Evolutionary conservation across 2,113 vertebrate species (phyloP).

Genomic region (Miniopterus natalensis): DNA sequence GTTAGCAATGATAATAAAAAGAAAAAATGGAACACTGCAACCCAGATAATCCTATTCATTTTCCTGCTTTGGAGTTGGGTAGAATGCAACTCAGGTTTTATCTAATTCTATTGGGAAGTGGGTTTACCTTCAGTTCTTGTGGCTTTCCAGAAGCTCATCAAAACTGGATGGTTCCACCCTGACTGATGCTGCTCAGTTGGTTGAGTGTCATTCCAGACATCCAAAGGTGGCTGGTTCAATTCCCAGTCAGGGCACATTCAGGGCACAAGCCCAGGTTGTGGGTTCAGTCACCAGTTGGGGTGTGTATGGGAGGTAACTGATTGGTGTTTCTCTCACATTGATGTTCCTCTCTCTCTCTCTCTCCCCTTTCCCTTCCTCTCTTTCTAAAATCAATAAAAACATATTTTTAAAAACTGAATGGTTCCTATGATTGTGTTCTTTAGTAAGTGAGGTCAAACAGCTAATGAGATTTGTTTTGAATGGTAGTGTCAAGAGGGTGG

Average conservation of each 20-base stretch:
- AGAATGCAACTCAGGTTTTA: background rate
- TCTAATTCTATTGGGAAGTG: background rate
- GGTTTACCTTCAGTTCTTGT: background rate
- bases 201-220: no score
- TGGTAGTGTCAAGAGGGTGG: background rate
- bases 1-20: background rate
- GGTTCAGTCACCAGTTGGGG: no score
- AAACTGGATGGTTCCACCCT: background rate
- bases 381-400: no score
- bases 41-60: background rate
- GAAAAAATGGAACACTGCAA: background rate
- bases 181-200: no score
- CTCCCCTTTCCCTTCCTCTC: no score
- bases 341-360: no score
- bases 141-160: background rate
- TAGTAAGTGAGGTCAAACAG: background rate
- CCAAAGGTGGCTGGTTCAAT: no score
- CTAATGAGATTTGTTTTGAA: conserved; percentile 15
- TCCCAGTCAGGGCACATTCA: no score
- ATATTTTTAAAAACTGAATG: background rate
- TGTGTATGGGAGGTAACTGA: no score
- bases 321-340: no score
- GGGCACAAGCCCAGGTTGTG: no score
- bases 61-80: background rate
- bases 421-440: background rate